These are phyloP conservation scores for Propsilocerus akamusi DNA, from an alignment of 1,140 invertebrate species.

Conservation along the genomic window DNA sequence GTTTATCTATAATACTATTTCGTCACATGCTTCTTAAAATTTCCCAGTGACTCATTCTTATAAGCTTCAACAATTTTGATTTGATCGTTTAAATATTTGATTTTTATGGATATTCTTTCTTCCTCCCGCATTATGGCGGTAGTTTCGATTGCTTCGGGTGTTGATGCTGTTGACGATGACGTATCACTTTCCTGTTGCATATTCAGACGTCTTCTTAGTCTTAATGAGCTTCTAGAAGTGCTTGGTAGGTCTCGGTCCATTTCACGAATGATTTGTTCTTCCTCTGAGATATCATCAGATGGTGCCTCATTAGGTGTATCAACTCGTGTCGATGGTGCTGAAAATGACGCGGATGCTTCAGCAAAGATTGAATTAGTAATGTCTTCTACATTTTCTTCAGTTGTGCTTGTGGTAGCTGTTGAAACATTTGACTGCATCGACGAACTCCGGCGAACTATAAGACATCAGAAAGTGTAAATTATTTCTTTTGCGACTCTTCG, in stretches of 20 bases:
- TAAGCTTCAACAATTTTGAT: neutral
- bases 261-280: neutral
- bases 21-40: neutral
- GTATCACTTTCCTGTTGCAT: neutral
- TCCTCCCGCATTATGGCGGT: too few species aligned
- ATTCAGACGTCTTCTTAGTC: neutral
- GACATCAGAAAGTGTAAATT: neutral
- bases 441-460: neutral
- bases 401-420: neutral
- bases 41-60: neutral
- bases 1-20: neutral
- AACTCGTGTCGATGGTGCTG: neutral
- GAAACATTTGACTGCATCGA: neutral
- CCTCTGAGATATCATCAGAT: neutral
- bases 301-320: neutral
- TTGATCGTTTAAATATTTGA: neutral
- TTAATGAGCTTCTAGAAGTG: neutral
- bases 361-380: neutral
- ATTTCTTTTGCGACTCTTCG: neutral
- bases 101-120: neutral
- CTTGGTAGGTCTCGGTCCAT: neutral
- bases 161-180: neutral
- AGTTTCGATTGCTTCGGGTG: neutral
- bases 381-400: neutral
- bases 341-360: neutral